Percentiles rank a stretch among this genome's conserved stretches.
Evolutionary conservation across 1,140 invertebrate species (phyloP).

Genomic region (Drosophila parabipectinata): DNA sequence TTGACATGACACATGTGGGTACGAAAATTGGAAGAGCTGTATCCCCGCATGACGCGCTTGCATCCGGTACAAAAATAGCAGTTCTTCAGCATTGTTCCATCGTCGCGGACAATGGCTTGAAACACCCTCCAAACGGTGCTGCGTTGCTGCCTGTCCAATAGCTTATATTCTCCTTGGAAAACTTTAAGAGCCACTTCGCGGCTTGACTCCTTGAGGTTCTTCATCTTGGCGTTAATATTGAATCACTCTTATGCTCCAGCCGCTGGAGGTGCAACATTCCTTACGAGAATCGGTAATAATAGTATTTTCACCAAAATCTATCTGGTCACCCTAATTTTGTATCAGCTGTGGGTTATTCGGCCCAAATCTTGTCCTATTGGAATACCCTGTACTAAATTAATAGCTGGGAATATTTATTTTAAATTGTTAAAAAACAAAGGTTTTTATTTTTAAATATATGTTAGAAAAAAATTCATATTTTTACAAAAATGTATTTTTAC

Average conservation of each 20-base stretch:
- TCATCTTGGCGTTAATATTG: not conserved
- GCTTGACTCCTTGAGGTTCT: not conserved
- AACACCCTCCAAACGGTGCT: conserved; percentile 63
- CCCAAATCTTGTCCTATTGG: too few species aligned
- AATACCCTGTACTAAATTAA: too few species aligned
- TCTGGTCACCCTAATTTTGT: not conserved
- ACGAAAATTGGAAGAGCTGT: conserved; percentile 18
- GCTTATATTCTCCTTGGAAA: conserved; percentile 39
- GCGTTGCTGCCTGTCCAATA: conserved; percentile 40
- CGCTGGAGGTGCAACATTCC: not conserved
- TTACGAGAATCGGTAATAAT: not conserved
- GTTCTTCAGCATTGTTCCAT: conserved; percentile 50
- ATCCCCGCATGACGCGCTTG: conserved; percentile 12
- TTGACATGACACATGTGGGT: conserved; percentile 31
- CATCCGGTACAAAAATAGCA: conserved; percentile 45
- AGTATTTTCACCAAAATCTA: not conserved
- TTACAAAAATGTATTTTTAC: not conserved
- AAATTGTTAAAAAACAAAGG: too few species aligned
- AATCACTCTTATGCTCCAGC: too few species aligned
- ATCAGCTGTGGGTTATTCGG: not conserved
- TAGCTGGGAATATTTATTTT: too few species aligned
- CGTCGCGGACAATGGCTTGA: conserved; percentile 50
- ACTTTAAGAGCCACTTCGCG: conserved; percentile 49
- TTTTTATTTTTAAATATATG: too few species aligned
- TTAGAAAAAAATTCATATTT: not conserved